These are phyloP conservation scores for Gerris lacustris DNA, from an alignment of 2,888 invertebrate genomes.

Conservation along the genomic window DNA sequence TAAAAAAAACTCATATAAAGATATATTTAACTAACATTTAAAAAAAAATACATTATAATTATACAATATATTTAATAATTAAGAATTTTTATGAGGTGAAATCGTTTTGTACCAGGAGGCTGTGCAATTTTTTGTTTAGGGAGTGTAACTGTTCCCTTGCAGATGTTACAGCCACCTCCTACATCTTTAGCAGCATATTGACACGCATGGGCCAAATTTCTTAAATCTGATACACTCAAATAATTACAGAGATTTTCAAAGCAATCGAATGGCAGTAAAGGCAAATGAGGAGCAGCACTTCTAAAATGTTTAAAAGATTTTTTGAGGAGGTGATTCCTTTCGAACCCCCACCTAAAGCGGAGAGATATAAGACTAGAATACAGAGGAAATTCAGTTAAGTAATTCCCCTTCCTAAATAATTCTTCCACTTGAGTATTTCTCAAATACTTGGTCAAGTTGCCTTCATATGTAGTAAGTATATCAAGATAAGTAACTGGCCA, in stretches of 20 bases:
- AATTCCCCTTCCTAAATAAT: not conserved
- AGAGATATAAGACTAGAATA: not conserved
- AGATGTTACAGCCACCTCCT: not conserved
- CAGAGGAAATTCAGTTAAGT: not conserved
- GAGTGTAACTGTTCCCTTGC: not conserved
- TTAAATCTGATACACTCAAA: not conserved
- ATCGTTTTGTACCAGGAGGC: not conserved
- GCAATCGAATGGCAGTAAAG: not conserved
- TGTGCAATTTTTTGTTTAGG: not conserved
- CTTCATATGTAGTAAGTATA: not conserved
- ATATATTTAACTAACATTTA: no score
- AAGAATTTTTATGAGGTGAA: not conserved
- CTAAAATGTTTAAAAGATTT: not conserved
- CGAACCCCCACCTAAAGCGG: not conserved
- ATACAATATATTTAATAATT: not conserved
- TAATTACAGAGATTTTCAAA: not conserved
- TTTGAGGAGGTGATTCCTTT: not conserved
- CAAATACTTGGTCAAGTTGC: not conserved
- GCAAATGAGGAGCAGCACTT: not conserved
- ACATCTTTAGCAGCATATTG: not conserved
- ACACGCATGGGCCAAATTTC: not conserved
- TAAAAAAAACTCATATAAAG: not conserved
- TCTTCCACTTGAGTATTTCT: not conserved
- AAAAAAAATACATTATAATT: no score
- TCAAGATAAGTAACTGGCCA: not conserved